Evolutionary conservation across 2,113 vertebrate species (phyloP).

Genomic region (Macrotis lagotis): DNA sequence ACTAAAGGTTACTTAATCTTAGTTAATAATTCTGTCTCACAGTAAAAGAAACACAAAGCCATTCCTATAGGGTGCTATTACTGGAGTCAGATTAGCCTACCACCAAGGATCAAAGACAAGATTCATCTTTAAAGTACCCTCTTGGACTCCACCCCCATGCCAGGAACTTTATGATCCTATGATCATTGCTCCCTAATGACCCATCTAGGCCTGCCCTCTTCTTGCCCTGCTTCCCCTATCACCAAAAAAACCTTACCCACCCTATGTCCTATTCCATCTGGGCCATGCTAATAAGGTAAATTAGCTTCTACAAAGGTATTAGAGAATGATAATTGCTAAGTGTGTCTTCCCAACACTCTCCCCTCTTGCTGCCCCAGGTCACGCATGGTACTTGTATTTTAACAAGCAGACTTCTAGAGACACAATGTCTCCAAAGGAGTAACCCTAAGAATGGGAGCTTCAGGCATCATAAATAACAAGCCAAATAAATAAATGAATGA

Average conservation of each 20-base stretch:
- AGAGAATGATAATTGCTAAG: neutral
- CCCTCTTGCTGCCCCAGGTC: neutral
- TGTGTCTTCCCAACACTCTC: neutral
- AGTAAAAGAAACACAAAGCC: neutral
- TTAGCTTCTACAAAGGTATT: neutral
- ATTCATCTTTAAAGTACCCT: neutral
- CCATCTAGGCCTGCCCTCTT: neutral
- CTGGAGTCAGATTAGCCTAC: neutral
- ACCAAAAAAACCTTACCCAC: neutral
- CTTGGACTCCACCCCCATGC: neutral
- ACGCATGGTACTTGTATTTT: neutral
- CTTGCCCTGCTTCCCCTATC: neutral
- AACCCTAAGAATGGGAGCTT: neutral
- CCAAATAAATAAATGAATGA: too few species aligned
- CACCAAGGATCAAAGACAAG: neutral
- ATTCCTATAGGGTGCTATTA: neutral
- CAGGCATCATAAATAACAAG: too few species aligned
- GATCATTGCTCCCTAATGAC: neutral
- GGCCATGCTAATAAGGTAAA: neutral
- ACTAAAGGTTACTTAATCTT: neutral
- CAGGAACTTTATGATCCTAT: neutral
- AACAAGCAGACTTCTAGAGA: neutral
- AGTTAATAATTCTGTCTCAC: neutral
- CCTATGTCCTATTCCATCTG: neutral
- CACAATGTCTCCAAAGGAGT: neutral